Base-by-base conservation (phyloP, 2,888 invertebrate species). In the Thera obeliscata region DNA sequence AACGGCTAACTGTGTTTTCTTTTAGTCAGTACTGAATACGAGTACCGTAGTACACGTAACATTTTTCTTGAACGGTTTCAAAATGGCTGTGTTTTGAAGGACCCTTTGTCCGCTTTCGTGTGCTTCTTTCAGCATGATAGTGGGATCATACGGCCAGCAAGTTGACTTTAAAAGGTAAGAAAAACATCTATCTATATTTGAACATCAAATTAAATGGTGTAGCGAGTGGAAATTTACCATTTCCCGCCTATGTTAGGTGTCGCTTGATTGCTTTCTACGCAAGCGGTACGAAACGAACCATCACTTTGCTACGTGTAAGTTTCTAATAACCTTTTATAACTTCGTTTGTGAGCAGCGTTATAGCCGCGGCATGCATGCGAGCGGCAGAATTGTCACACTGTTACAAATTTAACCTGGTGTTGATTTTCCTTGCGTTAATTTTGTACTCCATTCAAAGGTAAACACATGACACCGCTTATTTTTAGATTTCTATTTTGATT, bases 61-160 rank as follows among this genome's bases (percentile, higher is more conserved):
- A 91, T 91, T 92, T 74, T 88, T 81, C 70, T 89, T 86, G 88
- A 86, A 92, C 92, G 81, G 92, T 93, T 94, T 94, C 95, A 95
- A 95, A 95, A 96, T 96, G 95, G 95, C 95, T 95, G 95, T 94
- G 94, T 94, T 94, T 95, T 95, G 95, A 95, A 94, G 94, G 94
- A 94, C 94, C 93, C 94, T 95, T 95, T 95, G 94, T 94, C 92
- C 95, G 89, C 91, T 94, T 95, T 95, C 94, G 89, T 91, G 82
- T 87, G 87, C 94, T 94, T 94, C 93, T 95, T 94, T 94, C 95
- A 95, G 94, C 94, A 95, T 95, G 95, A 94, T 94, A 95, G 94
- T 95, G 94, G 94, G 93, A 94, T 94, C 94, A 89, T 94, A 95
- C 94, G 91, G 89, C 90, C 94, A 94, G 89, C 94, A 94, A 90